Percentiles rank a stretch among this genome's conserved stretches.
phyloP scores from a whole-genome alignment of 2,113 vertebrate species.

The Saguinus midas region DNA sequence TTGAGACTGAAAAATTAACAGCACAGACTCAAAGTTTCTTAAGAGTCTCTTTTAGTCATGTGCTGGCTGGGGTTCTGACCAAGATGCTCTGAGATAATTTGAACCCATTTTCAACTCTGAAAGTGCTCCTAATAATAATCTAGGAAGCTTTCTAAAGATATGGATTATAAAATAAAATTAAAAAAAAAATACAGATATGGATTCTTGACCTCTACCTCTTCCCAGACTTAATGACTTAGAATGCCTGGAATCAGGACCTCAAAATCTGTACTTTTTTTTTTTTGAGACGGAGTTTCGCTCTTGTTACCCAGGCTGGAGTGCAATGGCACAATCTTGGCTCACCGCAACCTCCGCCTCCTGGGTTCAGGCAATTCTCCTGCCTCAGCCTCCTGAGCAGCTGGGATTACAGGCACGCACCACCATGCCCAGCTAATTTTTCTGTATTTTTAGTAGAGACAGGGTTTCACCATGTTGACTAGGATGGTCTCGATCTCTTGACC shows the following conservation, averaged over 20 bases:
- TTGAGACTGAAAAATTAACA: slow-evolving; percentile 51
- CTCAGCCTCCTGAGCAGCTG: too few relatives aligned
- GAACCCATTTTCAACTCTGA: slow-evolving; percentile 1
- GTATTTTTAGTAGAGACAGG: too few relatives aligned
- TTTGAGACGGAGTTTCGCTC: too few relatives aligned
- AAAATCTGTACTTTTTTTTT: neutral
- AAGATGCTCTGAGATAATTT: neutral
- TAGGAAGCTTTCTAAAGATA: neutral
- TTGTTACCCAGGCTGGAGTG: too few relatives aligned
- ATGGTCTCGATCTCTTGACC: too few relatives aligned
- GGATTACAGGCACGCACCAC: too few relatives aligned
- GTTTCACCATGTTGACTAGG: too few relatives aligned
- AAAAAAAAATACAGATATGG: too few relatives aligned
- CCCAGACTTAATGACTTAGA: neutral
- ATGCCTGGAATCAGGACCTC: neutral
- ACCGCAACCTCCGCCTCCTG: too few relatives aligned
- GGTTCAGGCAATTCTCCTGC: too few relatives aligned
- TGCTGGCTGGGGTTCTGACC: neutral
- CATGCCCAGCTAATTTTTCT: too few relatives aligned
- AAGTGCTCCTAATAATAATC: neutral
- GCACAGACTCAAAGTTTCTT: slow-evolving; percentile 9
- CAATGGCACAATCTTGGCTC: too few relatives aligned
- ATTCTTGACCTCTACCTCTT: neutral
- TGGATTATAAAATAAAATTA: neutral
- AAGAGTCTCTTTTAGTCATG: neutral